phyloP scores from a whole-genome alignment of 64 coral and sea anemone genomes.

The Exaiptasia diaphana region DNA sequence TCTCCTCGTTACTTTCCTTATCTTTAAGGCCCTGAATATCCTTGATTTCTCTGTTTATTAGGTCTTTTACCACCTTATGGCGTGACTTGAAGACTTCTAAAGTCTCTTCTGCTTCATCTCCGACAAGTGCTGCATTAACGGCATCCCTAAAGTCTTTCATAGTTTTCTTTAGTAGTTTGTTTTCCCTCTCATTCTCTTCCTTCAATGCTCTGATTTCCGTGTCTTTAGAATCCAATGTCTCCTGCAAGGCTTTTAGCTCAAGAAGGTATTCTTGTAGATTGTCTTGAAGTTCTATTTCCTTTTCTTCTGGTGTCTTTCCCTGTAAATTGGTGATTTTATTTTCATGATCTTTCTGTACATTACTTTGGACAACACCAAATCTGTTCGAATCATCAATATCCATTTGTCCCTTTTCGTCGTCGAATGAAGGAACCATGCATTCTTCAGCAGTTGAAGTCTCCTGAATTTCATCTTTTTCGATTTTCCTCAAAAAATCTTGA shows the following conservation, averaged over 20 bases:
- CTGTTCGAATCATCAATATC: too few species aligned
- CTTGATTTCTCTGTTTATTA: not conserved
- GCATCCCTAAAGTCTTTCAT: not conserved
- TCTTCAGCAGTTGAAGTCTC: too few species aligned
- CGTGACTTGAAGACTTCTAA: not conserved
- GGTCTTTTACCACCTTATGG: constrained; percentile 33
- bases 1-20: not conserved
- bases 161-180: not conserved
- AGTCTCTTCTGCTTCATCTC: not conserved
- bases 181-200: constrained; percentile 2
- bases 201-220: constrained; percentile 20
- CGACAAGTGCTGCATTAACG: not conserved
- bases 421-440: too few species aligned
- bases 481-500: not conserved
- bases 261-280: not conserved
- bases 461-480: not conserved
- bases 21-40: not conserved
- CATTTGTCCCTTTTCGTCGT: too few species aligned
- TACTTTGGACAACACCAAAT: too few species aligned
- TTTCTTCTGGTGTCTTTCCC: constrained; percentile 1
- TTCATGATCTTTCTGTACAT: too few species aligned
- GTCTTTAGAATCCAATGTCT: constrained; percentile 8
- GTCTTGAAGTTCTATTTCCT: constrained; percentile 3
- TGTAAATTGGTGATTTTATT: too few species aligned
- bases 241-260: not conserved